Percentiles rank a stretch among this genome's conserved stretches.
These are phyloP conservation scores for Helicolenus hilgendorfi DNA, from an alignment of 2,797 vertebrate genomes.

Conservation along the genomic window DNA sequence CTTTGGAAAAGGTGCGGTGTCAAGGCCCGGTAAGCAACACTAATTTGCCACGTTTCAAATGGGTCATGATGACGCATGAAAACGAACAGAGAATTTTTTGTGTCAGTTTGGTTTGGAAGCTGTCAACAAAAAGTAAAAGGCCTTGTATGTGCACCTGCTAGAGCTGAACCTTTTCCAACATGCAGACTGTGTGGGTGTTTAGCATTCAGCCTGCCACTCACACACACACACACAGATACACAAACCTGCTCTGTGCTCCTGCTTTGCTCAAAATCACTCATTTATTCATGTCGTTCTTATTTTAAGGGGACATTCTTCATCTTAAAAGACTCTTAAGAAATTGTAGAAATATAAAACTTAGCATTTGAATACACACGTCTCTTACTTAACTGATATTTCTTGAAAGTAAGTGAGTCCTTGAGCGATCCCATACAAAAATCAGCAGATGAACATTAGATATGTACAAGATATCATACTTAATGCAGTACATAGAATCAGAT, in stretches of 20 bases:
- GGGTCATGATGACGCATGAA: background rate
- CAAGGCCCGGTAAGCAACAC: background rate
- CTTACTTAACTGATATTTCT: background rate
- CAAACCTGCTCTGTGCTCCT: slow-evolving; percentile 50
- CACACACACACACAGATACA: slow-evolving; percentile 26
- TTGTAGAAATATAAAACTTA: slow-evolving; percentile 18
- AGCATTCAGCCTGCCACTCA: slow-evolving; percentile 77
- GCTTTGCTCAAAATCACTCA: slow-evolving; percentile 7
- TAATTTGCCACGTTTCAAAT: background rate
- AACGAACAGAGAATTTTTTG: slow-evolving; percentile 33
- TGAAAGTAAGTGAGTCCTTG: background rate
- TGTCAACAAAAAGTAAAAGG: slow-evolving; percentile 39
- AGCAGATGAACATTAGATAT: slow-evolving; percentile 54
- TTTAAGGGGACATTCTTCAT: background rate
- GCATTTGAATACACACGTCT: background rate
- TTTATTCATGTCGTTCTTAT: background rate
- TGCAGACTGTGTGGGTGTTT: slow-evolving; percentile 75
- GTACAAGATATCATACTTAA: slow-evolving; percentile 77
- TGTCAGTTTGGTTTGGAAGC: slow-evolving; percentile 13
- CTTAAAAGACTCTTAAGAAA: background rate
- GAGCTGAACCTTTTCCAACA: slow-evolving; percentile 84
- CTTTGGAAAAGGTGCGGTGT: background rate
- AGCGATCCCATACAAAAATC: slow-evolving; percentile 40
- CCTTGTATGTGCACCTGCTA: slow-evolving; percentile 82
- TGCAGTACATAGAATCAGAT: slow-evolving; percentile 33